Evolutionary conservation across 1,140 invertebrate species (phyloP).

Genomic region (Frieseomelitta varia): DNA sequence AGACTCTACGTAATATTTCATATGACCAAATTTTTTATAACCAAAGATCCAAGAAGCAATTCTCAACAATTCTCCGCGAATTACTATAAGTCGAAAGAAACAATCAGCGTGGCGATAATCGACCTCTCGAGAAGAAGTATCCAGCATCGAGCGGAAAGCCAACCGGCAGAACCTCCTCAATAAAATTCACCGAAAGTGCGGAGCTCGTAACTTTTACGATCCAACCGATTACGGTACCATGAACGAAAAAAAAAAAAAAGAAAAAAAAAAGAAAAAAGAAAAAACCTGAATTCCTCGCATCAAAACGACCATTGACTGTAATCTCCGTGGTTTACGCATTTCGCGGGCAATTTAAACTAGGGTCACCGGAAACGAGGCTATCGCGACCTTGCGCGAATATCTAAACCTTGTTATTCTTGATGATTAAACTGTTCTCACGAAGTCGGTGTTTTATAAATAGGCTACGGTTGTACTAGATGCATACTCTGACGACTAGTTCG

Average conservation of each 20-base stretch:
- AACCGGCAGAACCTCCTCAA: not conserved
- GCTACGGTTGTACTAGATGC: no score
- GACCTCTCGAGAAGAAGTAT: not conserved
- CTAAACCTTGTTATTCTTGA: not conserved
- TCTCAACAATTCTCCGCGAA: not conserved
- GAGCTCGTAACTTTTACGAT: not conserved
- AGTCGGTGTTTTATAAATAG: no score
- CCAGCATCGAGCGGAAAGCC: not conserved
- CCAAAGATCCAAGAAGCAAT: not conserved
- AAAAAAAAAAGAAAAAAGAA: no score
- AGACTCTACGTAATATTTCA: no score
- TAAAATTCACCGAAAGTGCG: not conserved
- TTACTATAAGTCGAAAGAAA: not conserved
- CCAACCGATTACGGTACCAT: not conserved
- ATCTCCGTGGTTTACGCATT: not conserved
- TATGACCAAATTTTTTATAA: no score
- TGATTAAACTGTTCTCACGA: not conserved
- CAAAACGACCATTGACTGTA: not conserved
- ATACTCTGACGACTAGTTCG: no score
- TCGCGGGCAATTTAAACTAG: not conserved
- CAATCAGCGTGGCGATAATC: not conserved
- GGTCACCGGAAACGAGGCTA: not conserved
- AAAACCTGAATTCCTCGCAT: not conserved
- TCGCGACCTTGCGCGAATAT: no score
- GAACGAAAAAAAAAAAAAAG: not conserved